Conservation (phyloP, 2,113 vertebrate genomes). For the Columba livia region DNA sequence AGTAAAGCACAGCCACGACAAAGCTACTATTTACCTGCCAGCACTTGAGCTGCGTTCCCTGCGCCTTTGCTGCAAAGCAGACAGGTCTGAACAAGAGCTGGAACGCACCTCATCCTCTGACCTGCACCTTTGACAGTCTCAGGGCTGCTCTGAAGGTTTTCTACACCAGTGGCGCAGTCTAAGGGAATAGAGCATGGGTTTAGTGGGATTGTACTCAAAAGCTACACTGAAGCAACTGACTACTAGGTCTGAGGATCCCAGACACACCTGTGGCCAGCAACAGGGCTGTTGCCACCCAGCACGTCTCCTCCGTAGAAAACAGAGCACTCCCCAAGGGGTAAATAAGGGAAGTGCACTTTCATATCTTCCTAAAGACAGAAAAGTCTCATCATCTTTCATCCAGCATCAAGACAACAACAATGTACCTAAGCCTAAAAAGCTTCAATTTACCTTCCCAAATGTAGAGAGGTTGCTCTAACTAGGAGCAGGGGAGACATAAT, state of each 20-base stretch:
- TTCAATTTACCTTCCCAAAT: neutral
- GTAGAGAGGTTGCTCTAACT: neutral
- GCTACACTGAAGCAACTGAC: neutral
- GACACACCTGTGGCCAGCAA: neutral
- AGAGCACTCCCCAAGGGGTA: fast-evolving
- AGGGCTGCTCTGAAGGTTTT: neutral
- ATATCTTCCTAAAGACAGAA: neutral
- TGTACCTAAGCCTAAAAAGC: neutral
- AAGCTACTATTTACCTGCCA: neutral
- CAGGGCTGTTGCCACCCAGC: neutral
- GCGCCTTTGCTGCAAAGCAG: neutral
- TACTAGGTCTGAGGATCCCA: neutral
- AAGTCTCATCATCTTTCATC: neutral
- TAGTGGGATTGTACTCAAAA: fast-evolving
- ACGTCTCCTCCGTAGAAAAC: neutral
- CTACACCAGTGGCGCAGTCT: neutral
- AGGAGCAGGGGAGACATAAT: neutral
- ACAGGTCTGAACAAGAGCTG: neutral
- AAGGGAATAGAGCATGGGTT: neutral
- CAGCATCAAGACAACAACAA: neutral
- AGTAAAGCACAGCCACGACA: neutral
- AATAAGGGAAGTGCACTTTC: neutral
- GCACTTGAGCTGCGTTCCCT: neutral
- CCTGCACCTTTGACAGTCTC: neutral
- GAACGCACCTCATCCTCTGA: fast-evolving